These are phyloP conservation scores for Mayetiola destructor DNA, from an alignment of 2,888 invertebrate genomes.

Conservation along the genomic window DNA sequence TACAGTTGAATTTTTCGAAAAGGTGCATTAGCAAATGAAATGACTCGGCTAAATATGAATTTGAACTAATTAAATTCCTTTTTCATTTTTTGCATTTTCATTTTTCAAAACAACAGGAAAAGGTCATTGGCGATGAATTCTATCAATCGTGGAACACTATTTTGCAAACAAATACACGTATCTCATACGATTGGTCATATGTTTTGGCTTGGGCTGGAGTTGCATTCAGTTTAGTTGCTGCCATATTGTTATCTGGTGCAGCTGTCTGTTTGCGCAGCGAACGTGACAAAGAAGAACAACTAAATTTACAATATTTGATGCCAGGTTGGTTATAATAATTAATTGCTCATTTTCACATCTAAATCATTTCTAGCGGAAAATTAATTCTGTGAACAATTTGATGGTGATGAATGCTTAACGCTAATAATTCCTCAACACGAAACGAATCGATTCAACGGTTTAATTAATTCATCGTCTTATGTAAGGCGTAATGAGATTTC, in stretches of 20 bases:
- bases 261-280: slow-evolving; percentile 89
- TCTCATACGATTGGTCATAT: slow-evolving; percentile 93
- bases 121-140: slow-evolving; percentile 81
- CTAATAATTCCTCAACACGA: neutral
- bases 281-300: slow-evolving; percentile 84
- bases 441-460: neutral
- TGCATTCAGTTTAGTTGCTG: slow-evolving; percentile 76
- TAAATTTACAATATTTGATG: slow-evolving; percentile 96
- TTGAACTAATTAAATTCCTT: too few species aligned
- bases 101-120: too few species aligned
- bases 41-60: too few species aligned
- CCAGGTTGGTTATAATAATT: slow-evolving; percentile 50
- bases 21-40: too few species aligned
- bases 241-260: slow-evolving; percentile 84
- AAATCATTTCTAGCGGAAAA: neutral
- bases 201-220: slow-evolving; percentile 95
- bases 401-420: too few species aligned
- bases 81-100: too few species aligned
- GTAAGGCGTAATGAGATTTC: too few species aligned
- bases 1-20: slow-evolving; percentile 89
- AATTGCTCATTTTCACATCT: neutral
- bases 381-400: neutral
- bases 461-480: too few species aligned
- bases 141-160: slow-evolving; percentile 90
- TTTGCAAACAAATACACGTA: slow-evolving; percentile 69